Evolutionary conservation across 2,888 invertebrate genomes (phyloP), one percentile per base, ranked within the genome.

Genomic region (Lithosia quadra): DNA sequence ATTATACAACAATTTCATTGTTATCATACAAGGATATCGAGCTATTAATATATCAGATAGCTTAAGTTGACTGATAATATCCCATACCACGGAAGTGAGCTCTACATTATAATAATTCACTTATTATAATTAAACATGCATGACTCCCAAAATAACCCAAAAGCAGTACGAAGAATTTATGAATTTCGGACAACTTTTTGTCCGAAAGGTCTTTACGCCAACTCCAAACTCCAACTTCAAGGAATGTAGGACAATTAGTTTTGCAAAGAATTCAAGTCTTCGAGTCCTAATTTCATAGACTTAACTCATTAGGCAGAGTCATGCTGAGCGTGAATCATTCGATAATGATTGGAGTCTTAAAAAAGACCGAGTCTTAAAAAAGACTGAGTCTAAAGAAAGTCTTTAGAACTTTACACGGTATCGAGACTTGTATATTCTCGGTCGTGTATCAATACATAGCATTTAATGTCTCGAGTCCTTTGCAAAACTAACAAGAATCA

Each of bases 21-120:
- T 58, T 71, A 69, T 64, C 61, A 68, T 28, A 62, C 76, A 76
- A 78, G 71, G 81, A 70, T 76, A 79, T 79, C 74, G 71, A 57
- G 39, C 15, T 11, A 34, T 55, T 34, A 33, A 13, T 15, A 22
- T 63, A 55, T 55, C 53, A 21, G 22, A 15, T 53, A 33, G 11
- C 11, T 33, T n/a, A 22, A 55, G 34, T 28, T 63, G 34, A 36
- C 22, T 33, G 63, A 53, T 53, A 63, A 55, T 34, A 22, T 55
- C 36, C 55, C 22, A 22, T 63, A 18, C 15, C 34, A 63, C 34
- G 55, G 55, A 55, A 55, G 22, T 22, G 4, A 63, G 53, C 39
- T 13, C 13, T 21, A 39, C 21, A 39, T 39, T 0, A 11, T 24
- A 7, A 24, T 28, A 15, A 56, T 56, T 13, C 5, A 56, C 49